Base-by-base conservation (phyloP, 2,888 invertebrate species). In the Aphidoletes aphidimyza region DNA sequence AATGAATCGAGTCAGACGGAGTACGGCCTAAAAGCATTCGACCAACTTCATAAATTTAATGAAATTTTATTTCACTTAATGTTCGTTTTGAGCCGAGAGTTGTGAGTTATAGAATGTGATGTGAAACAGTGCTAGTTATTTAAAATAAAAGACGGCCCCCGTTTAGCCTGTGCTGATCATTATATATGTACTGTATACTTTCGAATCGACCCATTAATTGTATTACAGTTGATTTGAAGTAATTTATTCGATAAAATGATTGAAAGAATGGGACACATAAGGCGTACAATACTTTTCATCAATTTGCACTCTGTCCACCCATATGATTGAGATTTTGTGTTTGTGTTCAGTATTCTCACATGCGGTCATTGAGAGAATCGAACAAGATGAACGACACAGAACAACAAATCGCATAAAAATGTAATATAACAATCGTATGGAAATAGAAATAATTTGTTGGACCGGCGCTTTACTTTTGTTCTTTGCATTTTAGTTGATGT, bases 181-280 rank as follows among this genome's bases (percentile, higher is more conserved):
- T n/a, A n/a, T n/a, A n/a, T n/a, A n/a, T n/a, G n/a, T n/a, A n/a
- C n/a, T n/a, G n/a, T n/a, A n/a, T n/a, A n/a, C n/a, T n/a, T n/a
- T 14, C 14, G 69, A 37, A 36, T 81, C 81, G 81, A 37, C 81
- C 81, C 81, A 81, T 81, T 81, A 81, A 81, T 81, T 81, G 37
- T 81, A 37, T 81, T 81, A 81, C 81, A 81, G 81, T 81, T 81
- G 37, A n/a, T 81, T 81, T 81, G 22, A 81, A 37, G 81, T 81
- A 81, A 81, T 81, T 81, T 37, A 81, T 81, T 81, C 22, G 81
- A 81, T 81, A 81, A 37, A 81, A 81, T 81, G 2, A 81, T 81
- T 36, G 69, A 69, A 30, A 9, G 42, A 69, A 69, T 69, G 34
- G 34, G 17, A 47, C 22, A 9, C 54, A 54, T 0, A 30, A 30